A percentile compares a stretch with the other conserved stretches of the same genome.
These are phyloP conservation scores for Glyphotaelius pellucidus DNA, from an alignment of 2,888 invertebrate genomes.

Conservation along the genomic window DNA sequence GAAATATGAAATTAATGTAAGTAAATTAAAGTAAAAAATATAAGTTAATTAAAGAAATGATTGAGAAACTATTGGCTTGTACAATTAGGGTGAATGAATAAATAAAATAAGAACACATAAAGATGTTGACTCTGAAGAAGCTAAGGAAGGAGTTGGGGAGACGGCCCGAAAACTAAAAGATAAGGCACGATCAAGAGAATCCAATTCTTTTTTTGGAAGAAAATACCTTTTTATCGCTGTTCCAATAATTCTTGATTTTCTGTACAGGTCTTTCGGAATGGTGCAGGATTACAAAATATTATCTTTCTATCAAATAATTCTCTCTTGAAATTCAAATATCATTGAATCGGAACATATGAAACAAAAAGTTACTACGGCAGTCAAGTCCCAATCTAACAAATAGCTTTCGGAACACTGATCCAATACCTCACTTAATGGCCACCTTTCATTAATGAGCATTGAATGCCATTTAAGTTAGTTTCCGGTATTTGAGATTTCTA, in stretches of 20 bases:
- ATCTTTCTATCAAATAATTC: neutral
- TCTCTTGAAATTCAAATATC: neutral
- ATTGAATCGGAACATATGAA: neutral
- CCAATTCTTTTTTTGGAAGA: no score
- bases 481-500: neutral
- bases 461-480: neutral
- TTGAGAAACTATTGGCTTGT: no score
- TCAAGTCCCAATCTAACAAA: neutral
- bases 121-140: no score
- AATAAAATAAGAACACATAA: neutral
- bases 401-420: neutral
- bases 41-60: no score
- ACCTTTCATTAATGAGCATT: neutral
- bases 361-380: neutral
- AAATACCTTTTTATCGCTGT: no score
- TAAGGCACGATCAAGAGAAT: no score
- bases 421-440: neutral
- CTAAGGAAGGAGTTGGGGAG: no score
- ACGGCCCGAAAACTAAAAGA: no score
- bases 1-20: no score
- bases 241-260: neutral
- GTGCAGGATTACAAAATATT: neutral
- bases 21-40: no score
- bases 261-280: neutral
- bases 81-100: no score